Percentiles rank a stretch among this genome's conserved stretches.
phyloP scores from a whole-genome alignment of 2,113 vertebrate species.

The Hyla sarda region DNA sequence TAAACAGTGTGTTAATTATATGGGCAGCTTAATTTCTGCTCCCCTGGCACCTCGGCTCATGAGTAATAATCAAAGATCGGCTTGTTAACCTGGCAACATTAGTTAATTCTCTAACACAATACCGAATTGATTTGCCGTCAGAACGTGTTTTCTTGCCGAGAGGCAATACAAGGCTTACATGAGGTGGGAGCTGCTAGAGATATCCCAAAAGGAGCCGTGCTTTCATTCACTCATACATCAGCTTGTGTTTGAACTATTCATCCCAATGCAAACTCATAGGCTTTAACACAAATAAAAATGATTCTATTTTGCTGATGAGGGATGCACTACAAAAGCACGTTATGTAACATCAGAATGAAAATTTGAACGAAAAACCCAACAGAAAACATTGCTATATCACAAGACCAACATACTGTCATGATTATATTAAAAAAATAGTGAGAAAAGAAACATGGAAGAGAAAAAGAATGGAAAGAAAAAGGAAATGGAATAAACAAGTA shows the following conservation, averaged over 20 bases:
- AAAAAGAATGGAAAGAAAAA: too few relatives aligned
- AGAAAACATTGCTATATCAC: not conserved
- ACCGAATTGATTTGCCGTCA: constrained; percentile 59
- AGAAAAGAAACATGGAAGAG: too few relatives aligned
- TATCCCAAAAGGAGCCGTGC: constrained; percentile 54
- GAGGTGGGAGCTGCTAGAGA: constrained; percentile 29
- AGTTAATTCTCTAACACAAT: constrained; percentile 58
- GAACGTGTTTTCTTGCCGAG: constrained; percentile 54
- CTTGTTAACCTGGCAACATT: constrained; percentile 57
- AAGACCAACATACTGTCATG: too few relatives aligned
- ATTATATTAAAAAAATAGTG: too few relatives aligned
- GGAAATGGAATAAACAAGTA: too few relatives aligned
- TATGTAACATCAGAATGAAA: not conserved
- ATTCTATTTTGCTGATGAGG: constrained; percentile 26
- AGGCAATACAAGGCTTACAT: constrained; percentile 56
- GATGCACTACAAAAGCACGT: not conserved
- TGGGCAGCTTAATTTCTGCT: constrained; percentile 53
- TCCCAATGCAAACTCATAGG: constrained; percentile 28
- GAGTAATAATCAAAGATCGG: constrained; percentile 60
- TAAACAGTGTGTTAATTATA: constrained; percentile 60
- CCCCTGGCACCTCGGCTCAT: constrained; percentile 41
- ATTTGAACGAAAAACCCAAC: not conserved
- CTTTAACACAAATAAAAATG: constrained; percentile 39
- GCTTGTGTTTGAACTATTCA: constrained; percentile 38
- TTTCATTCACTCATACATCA: constrained; percentile 45